Evolutionary conservation across 2,888 invertebrate genomes (phyloP), one percentile per base, ranked within the genome.

Genomic region (Spisula subtruncata): DNA sequence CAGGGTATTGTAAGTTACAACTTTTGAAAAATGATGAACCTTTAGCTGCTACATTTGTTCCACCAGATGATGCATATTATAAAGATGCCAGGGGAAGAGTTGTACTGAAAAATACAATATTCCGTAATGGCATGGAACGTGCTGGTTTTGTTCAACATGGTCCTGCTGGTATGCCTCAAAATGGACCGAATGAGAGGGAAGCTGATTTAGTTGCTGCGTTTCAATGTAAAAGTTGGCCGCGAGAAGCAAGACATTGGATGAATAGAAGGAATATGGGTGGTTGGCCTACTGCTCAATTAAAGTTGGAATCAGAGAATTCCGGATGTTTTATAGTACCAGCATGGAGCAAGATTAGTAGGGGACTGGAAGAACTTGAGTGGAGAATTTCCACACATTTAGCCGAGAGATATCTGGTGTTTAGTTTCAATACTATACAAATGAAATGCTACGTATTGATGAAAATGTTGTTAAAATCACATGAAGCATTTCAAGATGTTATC

Each of bases 241-340:
- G 16, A 48, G 16, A 71, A 84, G 84, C 32, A 14, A 71, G 32
- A 32, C 46, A n/a, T n/a, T 84, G 84, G 84, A 8, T 84, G 18
- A 25, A 71, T 29, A n/a, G 66, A 51, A 51, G 51, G 8, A 41
- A 8, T 20, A n/a, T 25, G 20, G 14, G 66, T 25, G 20, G 41
- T 12, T 83, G 83, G 83, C 83, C 83, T 20, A 32, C 60, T 41
- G 66, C 14, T n/a, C 6, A 16, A 2, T 60, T 71, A 60, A 66
- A 83, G 25, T 0, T 2, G 8, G 16, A 46, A n/a, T n/a, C 20
- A 16, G 35, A 32, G 16, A 66, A n/a, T 1, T 35, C 46, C 20
- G 71, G 66, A 83, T 83, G 83, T 71, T 83, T 66, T 35, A 41
- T 84, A 25, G 84, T 84, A 1, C 48, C 48, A n/a, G 84, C 71